Base-by-base conservation (phyloP, 1,140 invertebrate species). In the Drosophila tropicalis region DNA sequence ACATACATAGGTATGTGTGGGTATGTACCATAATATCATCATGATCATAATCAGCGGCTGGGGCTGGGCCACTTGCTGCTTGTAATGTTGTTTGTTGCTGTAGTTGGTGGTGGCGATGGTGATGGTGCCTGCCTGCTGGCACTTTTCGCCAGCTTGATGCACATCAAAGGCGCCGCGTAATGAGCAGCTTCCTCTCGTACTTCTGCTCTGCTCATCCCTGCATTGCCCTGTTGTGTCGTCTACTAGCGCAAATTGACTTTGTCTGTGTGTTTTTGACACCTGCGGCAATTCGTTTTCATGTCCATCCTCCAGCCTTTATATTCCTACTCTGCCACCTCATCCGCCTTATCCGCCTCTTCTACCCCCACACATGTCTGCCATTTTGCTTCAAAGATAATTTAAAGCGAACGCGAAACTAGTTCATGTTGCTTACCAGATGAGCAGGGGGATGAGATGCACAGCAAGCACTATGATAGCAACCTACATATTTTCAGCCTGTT, bases 241-340 rank as follows among this genome's bases (percentile, higher is more conserved):
- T 82, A 70, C 76, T 70, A 79, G 72, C 71, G 79, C 80, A 89
- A 87, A 87, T 87, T 87, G 83, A 87, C 83, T 87, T 87, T 87
- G 83, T 87, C 83, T 87, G 83, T 87, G 83, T 87, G 81, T 83
- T 86, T 87, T 89, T 83, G 80, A 87, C 83, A 87, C 83, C 83
- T 87, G 83, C 83, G 83, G 83, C 83, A 87, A 89, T 87, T 89
- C 83, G 72, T 87, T 89, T 76, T 67, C 68, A 65, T 67, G 47
- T 62, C 74, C 67, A 51, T 51, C 44, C 44, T 51, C 44, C 44
- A 51, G 44, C 44, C 17, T 51, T 51, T n/a, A 22, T 51, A 17
- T 6, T 22, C 3, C 44, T 22, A 62, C 25, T 22, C 57, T 36
- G 5, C 61, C 62, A 36, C 13, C 65, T 25, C 22, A 22, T 63